Evolutionary conservation across 1,140 invertebrate genomes (phyloP).

Genomic region (Mya arenaria): DNA sequence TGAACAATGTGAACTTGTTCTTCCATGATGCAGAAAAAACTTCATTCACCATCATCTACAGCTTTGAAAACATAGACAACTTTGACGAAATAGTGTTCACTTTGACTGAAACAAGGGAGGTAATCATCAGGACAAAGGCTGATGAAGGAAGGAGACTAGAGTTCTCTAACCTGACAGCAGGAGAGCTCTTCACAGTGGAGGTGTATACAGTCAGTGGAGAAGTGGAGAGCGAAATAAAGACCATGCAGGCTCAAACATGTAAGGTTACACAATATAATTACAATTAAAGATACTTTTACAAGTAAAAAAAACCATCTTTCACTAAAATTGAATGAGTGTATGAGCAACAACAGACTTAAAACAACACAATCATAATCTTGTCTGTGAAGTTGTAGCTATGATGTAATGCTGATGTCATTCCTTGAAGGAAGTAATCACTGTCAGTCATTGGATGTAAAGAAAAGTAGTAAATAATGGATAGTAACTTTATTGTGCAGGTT

Average conservation of each 20-base stretch:
- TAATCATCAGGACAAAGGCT: slow-evolving; percentile 56
- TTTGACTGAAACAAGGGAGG: slow-evolving; percentile 27
- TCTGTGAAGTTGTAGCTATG: too few species aligned
- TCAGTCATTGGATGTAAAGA: too few species aligned
- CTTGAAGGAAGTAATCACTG: too few species aligned
- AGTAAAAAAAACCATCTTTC: too few species aligned
- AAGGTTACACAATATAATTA: slow-evolving; percentile 32
- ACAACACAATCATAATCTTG: too few species aligned
- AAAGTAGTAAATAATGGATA: too few species aligned
- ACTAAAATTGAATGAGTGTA: too few species aligned
- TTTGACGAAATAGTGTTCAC: slow-evolving; percentile 70
- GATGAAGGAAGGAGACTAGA: slow-evolving; percentile 52
- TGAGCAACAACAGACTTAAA: too few species aligned
- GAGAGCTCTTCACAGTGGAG: slow-evolving; percentile 65
- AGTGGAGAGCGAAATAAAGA: slow-evolving; percentile 61
- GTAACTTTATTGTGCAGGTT: too few species aligned
- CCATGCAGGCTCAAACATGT: slow-evolving; percentile 65
- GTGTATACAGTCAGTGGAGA: slow-evolving; percentile 64
- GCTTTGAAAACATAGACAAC: slow-evolving; percentile 46
- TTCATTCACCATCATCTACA: slow-evolving; percentile 63
- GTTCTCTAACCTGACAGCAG: slow-evolving; percentile 65
- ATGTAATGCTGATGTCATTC: too few species aligned
- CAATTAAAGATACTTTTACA: too few species aligned
- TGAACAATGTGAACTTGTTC: slow-evolving; percentile 52
- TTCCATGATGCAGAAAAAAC: slow-evolving; percentile 44